A percentile compares a stretch with the other conserved stretches of the same genome.
Evolutionary conservation across 1,140 invertebrate genomes (phyloP).

Genomic region (Odontomachus brunneus): DNA sequence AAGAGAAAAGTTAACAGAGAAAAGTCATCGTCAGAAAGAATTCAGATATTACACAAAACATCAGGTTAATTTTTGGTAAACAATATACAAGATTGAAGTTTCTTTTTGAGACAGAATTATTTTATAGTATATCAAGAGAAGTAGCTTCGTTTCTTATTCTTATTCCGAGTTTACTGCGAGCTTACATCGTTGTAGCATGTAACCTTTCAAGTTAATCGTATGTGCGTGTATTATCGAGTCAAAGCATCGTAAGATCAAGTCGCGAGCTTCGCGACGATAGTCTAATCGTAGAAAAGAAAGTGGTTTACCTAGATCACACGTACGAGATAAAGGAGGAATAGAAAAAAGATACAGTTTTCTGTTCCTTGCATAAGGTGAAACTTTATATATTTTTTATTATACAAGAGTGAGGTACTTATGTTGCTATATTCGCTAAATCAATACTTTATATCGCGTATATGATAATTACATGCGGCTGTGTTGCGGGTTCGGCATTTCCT

Average conservation of each 20-base stretch:
- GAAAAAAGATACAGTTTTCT: not conserved
- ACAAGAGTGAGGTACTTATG: not conserved
- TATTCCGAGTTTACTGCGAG: no score
- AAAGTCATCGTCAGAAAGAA: not conserved
- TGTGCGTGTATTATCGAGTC: not conserved
- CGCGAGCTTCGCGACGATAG: not conserved
- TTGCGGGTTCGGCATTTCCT: not conserved
- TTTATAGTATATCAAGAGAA: no score
- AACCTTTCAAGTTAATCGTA: not conserved
- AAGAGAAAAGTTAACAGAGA: not conserved
- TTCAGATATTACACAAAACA: not conserved
- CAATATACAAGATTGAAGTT: no score
- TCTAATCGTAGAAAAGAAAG: conserved; percentile 44
- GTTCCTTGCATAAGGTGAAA: not conserved
- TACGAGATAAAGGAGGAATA: conserved; percentile 11
- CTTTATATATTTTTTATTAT: not conserved
- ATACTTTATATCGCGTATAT: no score
- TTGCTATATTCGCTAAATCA: not conserved
- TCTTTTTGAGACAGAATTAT: no score
- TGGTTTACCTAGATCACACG: conserved; percentile 41
- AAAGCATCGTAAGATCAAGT: conserved; percentile 1
- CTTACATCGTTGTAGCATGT: no score
- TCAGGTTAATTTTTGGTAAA: no score
- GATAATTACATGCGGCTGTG: no score
- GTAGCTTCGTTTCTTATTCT: not conserved